A percentile compares a stretch with the other conserved stretches of the same genome.
phyloP scores from a whole-genome alignment of 2,113 vertebrate genomes.

The Chaenocephalus aceratus region DNA sequence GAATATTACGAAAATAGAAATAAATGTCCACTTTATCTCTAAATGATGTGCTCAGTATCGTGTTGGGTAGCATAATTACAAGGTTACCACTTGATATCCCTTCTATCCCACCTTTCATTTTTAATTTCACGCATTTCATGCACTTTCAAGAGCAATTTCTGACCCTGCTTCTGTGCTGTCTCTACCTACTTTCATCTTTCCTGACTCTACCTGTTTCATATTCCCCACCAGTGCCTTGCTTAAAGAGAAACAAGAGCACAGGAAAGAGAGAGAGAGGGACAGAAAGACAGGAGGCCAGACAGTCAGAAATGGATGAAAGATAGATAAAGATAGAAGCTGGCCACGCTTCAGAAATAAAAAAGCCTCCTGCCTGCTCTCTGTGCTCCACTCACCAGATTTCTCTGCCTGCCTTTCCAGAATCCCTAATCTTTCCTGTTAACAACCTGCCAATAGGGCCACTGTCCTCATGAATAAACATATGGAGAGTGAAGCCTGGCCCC shows the following conservation, averaged over 20 bases:
- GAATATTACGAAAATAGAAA: not conserved
- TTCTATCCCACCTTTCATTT: slow-evolving; percentile 60
- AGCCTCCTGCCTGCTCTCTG: slow-evolving; percentile 43
- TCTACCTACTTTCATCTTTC: slow-evolving; percentile 68
- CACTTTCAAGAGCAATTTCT: slow-evolving; percentile 73
- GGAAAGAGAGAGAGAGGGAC: slow-evolving; percentile 38
- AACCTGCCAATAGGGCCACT: slow-evolving; percentile 75
- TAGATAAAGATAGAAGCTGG: slow-evolving; percentile 68
- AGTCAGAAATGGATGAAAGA: slow-evolving; percentile 71
- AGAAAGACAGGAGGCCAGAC: slow-evolving; percentile 62
- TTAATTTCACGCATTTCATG: slow-evolving; percentile 76
- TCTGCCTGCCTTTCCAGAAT: slow-evolving; percentile 64
- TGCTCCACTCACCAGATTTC: slow-evolving; percentile 49
- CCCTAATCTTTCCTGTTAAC: slow-evolving; percentile 73
- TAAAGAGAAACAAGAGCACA: slow-evolving; percentile 45
- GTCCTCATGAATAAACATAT: slow-evolving; percentile 78
- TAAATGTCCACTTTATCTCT: slow-evolving; percentile 41
- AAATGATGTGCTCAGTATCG: slow-evolving; percentile 20
- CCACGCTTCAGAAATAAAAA: slow-evolving; percentile 38
- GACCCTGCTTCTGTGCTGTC: slow-evolving; percentile 58
- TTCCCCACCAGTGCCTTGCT: slow-evolving; percentile 56
- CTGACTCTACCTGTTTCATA: slow-evolving; percentile 61
- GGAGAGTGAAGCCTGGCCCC: slow-evolving; percentile 53
- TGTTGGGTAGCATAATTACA: slow-evolving; percentile 39
- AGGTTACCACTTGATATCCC: slow-evolving; percentile 26